Percentiles rank a stretch among this genome's conserved stretches.
These are phyloP conservation scores for Hydrotaea diabolus DNA, from an alignment of 2,888 invertebrate species.

Conservation along the genomic window DNA sequence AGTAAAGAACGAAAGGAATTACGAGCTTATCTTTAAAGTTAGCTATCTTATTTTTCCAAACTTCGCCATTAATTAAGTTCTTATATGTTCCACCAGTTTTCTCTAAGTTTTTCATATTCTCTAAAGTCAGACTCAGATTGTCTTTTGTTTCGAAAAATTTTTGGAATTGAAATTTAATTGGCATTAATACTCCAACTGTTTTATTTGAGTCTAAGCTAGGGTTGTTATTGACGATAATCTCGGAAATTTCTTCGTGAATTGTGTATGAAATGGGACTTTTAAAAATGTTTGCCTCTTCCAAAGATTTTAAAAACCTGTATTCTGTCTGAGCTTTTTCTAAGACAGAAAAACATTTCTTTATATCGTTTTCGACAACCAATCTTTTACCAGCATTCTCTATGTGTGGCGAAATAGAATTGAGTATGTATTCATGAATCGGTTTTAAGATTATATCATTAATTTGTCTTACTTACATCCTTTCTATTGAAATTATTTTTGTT, in stretches of 20 bases:
- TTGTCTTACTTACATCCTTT: constrained; percentile 2
- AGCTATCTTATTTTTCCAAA: background rate
- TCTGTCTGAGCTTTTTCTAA: constrained; percentile 34
- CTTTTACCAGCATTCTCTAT: too few relatives aligned
- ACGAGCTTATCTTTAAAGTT: background rate
- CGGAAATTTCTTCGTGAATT: constrained; percentile 55
- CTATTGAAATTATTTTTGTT: constrained; percentile 28
- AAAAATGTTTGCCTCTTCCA: constrained; percentile 52
- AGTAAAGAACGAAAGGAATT: constrained; percentile 4
- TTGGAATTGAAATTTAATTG: constrained; percentile 58
- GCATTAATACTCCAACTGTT: constrained; percentile 54
- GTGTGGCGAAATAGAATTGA: constrained; percentile 18
- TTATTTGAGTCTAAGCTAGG: constrained; percentile 57
- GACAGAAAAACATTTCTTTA: background rate
- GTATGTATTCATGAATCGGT: background rate
- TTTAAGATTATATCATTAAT: background rate
- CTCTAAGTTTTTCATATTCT: background rate
- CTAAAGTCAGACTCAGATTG: background rate
- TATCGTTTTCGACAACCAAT: too few relatives aligned
- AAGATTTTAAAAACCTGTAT: constrained; percentile 57
- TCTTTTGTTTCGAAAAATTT: constrained; percentile 5
- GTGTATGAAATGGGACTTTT: constrained; percentile 53
- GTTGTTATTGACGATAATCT: constrained; percentile 52
- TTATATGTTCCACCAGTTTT: background rate
- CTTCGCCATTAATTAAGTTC: background rate